A percentile compares a stretch with the other conserved stretches of the same genome.
Conservation (phyloP, 2,113 vertebrate genomes). For the Eidolon helvum region DNA sequence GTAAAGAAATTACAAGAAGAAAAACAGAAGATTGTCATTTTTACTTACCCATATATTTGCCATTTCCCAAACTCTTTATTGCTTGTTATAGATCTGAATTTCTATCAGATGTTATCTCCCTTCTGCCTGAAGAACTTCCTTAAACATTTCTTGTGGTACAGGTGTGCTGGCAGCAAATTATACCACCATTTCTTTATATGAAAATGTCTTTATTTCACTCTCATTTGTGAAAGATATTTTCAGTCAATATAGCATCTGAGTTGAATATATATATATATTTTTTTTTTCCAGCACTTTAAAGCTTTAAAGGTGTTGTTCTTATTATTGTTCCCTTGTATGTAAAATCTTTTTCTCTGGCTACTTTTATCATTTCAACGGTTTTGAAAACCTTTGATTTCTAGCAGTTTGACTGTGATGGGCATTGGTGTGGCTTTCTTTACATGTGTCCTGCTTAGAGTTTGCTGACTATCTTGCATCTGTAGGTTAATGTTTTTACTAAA, state of each 20-base stretch:
- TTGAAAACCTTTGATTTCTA: neutral
- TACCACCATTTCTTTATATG: neutral
- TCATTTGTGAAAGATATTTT: slow-evolving; percentile 29
- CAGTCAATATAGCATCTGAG: neutral
- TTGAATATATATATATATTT: neutral
- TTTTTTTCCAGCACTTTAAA: neutral
- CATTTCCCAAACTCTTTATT: neutral
- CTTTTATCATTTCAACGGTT: neutral
- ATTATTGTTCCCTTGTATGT: neutral
- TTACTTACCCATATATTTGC: neutral
- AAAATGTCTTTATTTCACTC: neutral
- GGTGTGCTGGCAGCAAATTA: neutral
- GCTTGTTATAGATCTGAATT: neutral
- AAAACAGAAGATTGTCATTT: neutral
- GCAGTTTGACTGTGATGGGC: neutral
- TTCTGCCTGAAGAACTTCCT: neutral
- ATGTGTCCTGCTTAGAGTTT: neutral
- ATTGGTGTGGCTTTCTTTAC: neutral
- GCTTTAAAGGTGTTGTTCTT: neutral
- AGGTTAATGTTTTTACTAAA: neutral
- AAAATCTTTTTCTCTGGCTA: neutral
- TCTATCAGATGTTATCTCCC: neutral
- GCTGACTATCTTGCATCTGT: neutral
- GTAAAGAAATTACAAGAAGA: slow-evolving; percentile 1
- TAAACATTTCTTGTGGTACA: neutral